Percentiles rank a stretch among this genome's conserved stretches.
Evolutionary conservation across 1,140 invertebrate genomes (phyloP).

Genomic region (Capitella teleta): DNA sequence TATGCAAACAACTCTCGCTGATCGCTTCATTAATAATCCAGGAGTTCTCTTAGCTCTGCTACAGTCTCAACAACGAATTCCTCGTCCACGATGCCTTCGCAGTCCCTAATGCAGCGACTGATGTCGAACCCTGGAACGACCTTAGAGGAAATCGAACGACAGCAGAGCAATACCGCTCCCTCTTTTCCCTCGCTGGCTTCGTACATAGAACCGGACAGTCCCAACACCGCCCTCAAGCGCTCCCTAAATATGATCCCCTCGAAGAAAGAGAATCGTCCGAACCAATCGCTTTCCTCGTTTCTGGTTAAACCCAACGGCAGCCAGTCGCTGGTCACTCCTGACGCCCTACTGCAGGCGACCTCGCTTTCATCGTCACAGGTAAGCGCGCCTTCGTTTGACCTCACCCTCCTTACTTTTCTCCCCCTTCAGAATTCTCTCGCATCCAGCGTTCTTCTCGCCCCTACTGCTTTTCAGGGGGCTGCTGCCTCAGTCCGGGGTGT

Average conservation of each 20-base stretch:
- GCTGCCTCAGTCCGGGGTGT: background rate
- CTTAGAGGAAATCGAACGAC: slow-evolving; percentile 78
- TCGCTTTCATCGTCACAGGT: background rate
- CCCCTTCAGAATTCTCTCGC: background rate
- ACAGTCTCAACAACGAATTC: no score
- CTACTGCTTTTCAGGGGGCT: background rate
- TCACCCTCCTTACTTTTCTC: background rate
- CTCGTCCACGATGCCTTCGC: no score
- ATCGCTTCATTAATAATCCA: no score
- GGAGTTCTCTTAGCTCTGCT: no score
- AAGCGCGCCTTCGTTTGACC: background rate
- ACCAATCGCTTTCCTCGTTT: background rate
- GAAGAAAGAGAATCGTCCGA: background rate
- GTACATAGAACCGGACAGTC: slow-evolving; percentile 6
- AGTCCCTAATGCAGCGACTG: slow-evolving; percentile 62
- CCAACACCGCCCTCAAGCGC: slow-evolving; percentile 7
- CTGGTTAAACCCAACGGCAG: background rate
- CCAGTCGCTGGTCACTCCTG: background rate
- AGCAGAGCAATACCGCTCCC: slow-evolving; percentile 44
- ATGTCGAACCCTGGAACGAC: slow-evolving; percentile 65
- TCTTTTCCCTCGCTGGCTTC: background rate
- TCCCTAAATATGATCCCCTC: slow-evolving; percentile 6
- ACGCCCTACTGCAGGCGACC: background rate
- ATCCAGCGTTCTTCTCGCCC: background rate
- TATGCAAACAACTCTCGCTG: no score